Percentiles rank a stretch among this genome's conserved stretches.
phyloP scores from a whole-genome alignment of 2,113 vertebrate genomes.

The Bos javanicus region DNA sequence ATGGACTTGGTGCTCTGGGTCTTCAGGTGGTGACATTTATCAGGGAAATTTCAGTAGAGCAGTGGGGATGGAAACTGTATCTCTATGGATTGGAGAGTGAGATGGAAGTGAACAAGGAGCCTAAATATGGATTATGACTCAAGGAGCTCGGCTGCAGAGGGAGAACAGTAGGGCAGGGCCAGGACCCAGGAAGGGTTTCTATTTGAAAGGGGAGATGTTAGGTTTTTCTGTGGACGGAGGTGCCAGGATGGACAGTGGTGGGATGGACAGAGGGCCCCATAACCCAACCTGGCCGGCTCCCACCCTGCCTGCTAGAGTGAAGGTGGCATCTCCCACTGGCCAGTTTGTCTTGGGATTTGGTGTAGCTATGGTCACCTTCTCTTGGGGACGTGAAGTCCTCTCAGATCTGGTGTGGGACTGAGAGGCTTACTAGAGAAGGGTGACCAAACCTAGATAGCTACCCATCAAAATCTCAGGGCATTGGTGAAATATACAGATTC shows the following conservation, averaged over 20 bases:
- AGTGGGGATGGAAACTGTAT: background rate
- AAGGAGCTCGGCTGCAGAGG: background rate
- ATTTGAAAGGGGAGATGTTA: background rate
- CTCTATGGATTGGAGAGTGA: background rate
- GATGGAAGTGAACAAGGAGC: background rate
- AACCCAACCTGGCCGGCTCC: background rate
- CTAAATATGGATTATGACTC: background rate
- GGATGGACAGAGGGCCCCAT: background rate
- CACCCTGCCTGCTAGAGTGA: background rate
- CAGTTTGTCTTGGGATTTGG: background rate
- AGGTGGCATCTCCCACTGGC: background rate
- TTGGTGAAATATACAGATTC: background rate
- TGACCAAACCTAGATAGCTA: background rate
- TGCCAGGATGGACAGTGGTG: too few species aligned
- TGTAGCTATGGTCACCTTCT: background rate
- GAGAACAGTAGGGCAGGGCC: too few species aligned
- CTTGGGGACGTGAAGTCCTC: background rate
- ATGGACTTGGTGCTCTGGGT: background rate
- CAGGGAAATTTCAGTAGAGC: background rate
- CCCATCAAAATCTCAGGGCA: background rate
- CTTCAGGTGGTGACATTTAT: conserved; percentile 11
- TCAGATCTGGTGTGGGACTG: background rate
- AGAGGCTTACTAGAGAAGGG: background rate
- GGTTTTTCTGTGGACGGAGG: too few species aligned
- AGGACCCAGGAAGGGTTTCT: background rate